Conservation (phyloP, 1,140 invertebrate species). For the Bombus breviceps region DNA sequence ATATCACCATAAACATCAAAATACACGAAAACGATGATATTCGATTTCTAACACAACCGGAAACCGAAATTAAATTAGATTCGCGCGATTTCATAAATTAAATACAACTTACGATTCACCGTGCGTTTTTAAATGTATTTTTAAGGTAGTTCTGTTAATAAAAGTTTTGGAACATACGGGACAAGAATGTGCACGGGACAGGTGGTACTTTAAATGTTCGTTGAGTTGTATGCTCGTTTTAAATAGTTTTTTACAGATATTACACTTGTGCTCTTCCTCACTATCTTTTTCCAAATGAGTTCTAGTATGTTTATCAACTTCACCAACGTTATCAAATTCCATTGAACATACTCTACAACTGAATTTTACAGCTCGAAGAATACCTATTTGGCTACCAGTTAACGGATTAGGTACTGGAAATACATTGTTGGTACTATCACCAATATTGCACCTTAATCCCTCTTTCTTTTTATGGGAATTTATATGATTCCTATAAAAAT, state of each 20-base stretch:
- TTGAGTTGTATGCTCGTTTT: conserved; percentile 49
- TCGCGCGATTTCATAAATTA: not conserved
- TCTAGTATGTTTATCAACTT: conserved; percentile 73
- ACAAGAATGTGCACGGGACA: conserved; percentile 67
- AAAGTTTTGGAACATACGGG: conserved; percentile 73
- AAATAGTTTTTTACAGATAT: conserved; percentile 70
- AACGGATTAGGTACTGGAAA: conserved; percentile 58
- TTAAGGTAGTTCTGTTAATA: conserved; percentile 71
- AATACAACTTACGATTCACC: conserved; percentile 17
- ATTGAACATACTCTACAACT: conserved; percentile 72
- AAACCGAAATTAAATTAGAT: not conserved
- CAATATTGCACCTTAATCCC: conserved; percentile 46
- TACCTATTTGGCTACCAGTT: conserved; percentile 65
- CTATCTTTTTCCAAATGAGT: conserved; percentile 61
- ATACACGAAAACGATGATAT: not conserved
- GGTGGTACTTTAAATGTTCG: conserved; percentile 70
- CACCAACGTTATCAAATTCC: conserved; percentile 68
- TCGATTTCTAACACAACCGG: not conserved
- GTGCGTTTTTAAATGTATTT: conserved; percentile 73
- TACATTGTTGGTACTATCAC: conserved; percentile 50
- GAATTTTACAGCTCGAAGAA: conserved; percentile 69
- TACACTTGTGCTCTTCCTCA: conserved; percentile 64
- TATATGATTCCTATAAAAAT: conserved; percentile 66
- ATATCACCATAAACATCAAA: not conserved
- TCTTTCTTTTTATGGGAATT: conserved; percentile 64